These are phyloP conservation scores for Aquatica leii DNA, from an alignment of 2,888 invertebrate genomes.

Conservation along the genomic window DNA sequence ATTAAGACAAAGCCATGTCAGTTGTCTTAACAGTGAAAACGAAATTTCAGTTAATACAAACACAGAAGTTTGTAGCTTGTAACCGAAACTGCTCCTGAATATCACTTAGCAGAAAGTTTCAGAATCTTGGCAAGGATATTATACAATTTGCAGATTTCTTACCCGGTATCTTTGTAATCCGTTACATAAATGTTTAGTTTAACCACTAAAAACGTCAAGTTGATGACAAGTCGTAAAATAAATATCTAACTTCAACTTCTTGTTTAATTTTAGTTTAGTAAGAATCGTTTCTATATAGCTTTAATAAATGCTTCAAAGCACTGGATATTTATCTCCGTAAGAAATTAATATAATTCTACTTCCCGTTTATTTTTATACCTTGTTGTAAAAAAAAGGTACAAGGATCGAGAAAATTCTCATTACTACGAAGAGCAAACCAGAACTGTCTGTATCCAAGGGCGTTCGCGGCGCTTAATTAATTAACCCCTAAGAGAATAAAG, in stretches of 20 bases:
- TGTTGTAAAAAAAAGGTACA: background rate
- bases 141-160: slow-evolving; percentile 24
- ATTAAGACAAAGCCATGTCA: background rate
- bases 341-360: no score
- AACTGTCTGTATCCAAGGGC: background rate
- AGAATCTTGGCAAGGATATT: slow-evolving; percentile 18
- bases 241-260: background rate
- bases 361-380: background rate
- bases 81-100: slow-evolving; percentile 18
- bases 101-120: slow-evolving; percentile 26
- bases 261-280: no score
- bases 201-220: slow-evolving; percentile 18
- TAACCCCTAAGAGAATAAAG: slow-evolving; percentile 14
- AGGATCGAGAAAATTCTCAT: slow-evolving; percentile 1
- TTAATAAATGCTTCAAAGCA: no score
- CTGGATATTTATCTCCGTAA: no score
- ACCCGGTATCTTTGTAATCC: slow-evolving; percentile 20
- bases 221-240: slow-evolving; percentile 6
- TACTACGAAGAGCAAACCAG: background rate
- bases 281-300: no score
- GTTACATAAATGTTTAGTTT: slow-evolving; percentile 24
- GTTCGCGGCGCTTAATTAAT: slow-evolving; percentile 14
- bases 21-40: slow-evolving; percentile 8
- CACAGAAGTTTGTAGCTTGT: slow-evolving; percentile 23
- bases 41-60: slow-evolving; percentile 26